Evolutionary conservation across 2,888 invertebrate genomes (phyloP).

Genomic region (Liodrosophila aerea): DNA sequence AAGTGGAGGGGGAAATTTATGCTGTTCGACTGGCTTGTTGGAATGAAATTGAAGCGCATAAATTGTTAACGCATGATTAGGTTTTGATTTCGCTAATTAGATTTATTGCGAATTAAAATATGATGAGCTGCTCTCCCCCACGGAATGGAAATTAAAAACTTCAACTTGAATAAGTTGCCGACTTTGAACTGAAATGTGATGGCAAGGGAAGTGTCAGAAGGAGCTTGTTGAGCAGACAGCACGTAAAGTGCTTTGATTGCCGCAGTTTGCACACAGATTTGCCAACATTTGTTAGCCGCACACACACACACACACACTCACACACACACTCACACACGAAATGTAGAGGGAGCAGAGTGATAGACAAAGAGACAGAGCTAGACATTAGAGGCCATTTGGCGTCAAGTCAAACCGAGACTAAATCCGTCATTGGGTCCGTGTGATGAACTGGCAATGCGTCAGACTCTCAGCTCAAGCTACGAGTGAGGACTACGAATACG

Average conservation of each 20-base stretch:
- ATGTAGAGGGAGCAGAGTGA: not conserved
- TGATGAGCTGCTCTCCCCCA: conserved; percentile 15
- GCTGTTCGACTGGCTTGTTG: conserved; percentile 26
- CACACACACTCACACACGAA: not conserved
- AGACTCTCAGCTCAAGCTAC: conserved; percentile 23
- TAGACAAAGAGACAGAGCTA: conserved; percentile 23
- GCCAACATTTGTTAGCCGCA: conserved; percentile 63
- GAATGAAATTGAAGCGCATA: conserved; percentile 69
- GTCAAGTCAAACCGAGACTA: conserved; percentile 66
- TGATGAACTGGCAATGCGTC: conserved; percentile 79
- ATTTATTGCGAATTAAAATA: conserved; percentile 73
- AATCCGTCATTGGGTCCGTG: conserved; percentile 65
- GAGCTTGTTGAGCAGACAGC: conserved; percentile 7
- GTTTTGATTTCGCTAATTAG: conserved; percentile 73
- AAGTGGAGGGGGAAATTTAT: conserved; percentile 24
- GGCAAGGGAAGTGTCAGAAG: conserved; percentile 6
- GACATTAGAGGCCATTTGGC: conserved; percentile 49
- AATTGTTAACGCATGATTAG: conserved; percentile 77
- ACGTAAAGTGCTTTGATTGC: conserved; percentile 62
- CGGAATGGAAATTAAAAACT: conserved; percentile 32
- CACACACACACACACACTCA: not conserved
- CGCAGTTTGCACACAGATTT: conserved; percentile 62
- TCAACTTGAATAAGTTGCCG: conserved; percentile 21
- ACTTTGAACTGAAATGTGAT: conserved; percentile 9
- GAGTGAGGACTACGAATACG: not conserved